Percentiles rank a stretch among this genome's conserved stretches.
Evolutionary conservation across 2,888 invertebrate species (phyloP).

Genomic region (Mamestra brassicae): DNA sequence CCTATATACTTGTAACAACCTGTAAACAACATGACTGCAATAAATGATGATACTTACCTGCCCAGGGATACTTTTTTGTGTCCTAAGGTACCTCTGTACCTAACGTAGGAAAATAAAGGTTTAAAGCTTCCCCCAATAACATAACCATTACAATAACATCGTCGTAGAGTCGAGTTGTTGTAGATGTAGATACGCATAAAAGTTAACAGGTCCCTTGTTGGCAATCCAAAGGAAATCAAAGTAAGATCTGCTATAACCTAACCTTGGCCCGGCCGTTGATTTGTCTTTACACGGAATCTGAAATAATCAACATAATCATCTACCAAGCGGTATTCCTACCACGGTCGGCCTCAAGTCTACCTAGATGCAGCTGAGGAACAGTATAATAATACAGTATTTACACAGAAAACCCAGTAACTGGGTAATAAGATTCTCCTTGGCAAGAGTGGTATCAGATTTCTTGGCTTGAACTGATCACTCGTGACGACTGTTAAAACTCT

Average conservation of each 20-base stretch:
- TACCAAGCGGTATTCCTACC: too few species aligned
- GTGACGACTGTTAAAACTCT: too few species aligned
- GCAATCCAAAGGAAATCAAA: slow-evolving; percentile 34
- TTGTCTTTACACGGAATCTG: not conserved
- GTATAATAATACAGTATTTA: too few species aligned
- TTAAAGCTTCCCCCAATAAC: slow-evolving; percentile 7
- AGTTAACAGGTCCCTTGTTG: slow-evolving; percentile 35
- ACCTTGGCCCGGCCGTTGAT: not conserved
- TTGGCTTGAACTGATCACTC: too few species aligned
- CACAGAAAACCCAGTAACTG: too few species aligned
- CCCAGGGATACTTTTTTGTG: not conserved
- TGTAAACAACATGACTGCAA: too few species aligned
- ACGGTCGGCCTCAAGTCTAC: too few species aligned
- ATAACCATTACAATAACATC: slow-evolving; percentile 15
- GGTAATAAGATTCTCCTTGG: too few species aligned
- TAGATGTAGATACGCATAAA: slow-evolving; percentile 35
- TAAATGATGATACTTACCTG: not conserved
- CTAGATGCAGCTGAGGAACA: too few species aligned
- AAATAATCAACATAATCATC: too few species aligned
- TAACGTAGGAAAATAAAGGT: slow-evolving; percentile 18
- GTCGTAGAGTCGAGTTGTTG: not conserved
- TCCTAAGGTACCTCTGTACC: not conserved
- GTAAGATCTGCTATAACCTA: slow-evolving; percentile 21
- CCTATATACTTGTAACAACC: too few species aligned
- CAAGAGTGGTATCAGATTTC: too few species aligned